Conservation (phyloP, 2,797 vertebrate genomes). For the Hemibagrus guttatus region DNA sequence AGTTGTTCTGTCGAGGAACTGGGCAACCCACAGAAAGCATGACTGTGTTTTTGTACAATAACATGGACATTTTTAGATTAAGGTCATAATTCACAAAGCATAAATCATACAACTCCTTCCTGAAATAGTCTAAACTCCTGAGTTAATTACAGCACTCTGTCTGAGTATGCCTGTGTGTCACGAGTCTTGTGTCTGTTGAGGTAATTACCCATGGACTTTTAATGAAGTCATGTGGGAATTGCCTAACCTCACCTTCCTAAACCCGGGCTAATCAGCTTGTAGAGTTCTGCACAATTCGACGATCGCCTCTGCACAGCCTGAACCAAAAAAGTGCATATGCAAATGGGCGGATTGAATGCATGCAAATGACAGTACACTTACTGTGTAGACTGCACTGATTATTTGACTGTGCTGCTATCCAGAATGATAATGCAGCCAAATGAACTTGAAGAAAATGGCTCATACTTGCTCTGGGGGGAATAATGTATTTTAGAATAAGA, state of each 20-base stretch:
- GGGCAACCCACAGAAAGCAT: background rate
- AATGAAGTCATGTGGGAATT: constrained; percentile 55
- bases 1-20: constrained; percentile 16
- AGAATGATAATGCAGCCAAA: constrained; percentile 21
- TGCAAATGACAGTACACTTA: constrained; percentile 36
- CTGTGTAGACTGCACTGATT: background rate
- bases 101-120: constrained; percentile 50
- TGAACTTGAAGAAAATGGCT: constrained; percentile 9
- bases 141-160: constrained; percentile 48
- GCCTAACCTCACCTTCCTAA: constrained; percentile 52
- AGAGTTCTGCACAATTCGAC: constrained; percentile 40
- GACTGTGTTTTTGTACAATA: constrained; percentile 37
- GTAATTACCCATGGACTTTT: constrained; percentile 58
- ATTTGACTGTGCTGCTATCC: constrained; percentile 20
- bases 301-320: background rate
- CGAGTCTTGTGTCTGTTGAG: constrained; percentile 49
- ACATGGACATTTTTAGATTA: constrained; percentile 49
- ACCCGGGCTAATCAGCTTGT: constrained; percentile 51
- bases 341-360: constrained; percentile 31
- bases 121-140: constrained; percentile 42
- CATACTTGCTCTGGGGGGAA: background rate
- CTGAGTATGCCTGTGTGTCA: constrained; percentile 24
- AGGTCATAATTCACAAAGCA: constrained; percentile 53
- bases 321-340: constrained; percentile 29
- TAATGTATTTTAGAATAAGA: constrained; percentile 18